Evolutionary conservation across 2,797 vertebrate genomes (phyloP), one percentile per base, ranked within the genome.

Genomic region (Taenioides sp.): DNA sequence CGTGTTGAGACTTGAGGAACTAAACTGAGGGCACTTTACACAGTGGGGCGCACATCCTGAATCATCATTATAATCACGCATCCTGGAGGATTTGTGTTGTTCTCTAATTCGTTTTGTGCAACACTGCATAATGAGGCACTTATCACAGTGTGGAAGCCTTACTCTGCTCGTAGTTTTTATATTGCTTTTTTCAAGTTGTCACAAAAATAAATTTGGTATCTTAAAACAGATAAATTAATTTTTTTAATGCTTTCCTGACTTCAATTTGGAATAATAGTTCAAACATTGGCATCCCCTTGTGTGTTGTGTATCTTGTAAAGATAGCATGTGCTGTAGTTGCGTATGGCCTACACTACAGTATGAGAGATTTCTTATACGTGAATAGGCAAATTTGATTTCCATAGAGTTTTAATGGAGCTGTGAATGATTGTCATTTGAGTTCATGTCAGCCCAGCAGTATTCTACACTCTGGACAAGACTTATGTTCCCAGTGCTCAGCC

Each of bases 51-150:
- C 72, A 57, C 60, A 75, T 84, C 68, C 71, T 69, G 20, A 69
- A 70, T 80, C 69, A 83, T 83, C 69, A 75, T 18, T 73, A 47
- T 74, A 75, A 80, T 80, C 61, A 58, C 37, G 74, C 69, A 70
- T 74, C 64, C 61, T n/a, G 6, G 60, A 76, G 69, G 64, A 76
- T 75, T 72, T 57, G 4, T 59, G 57, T 69, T 67, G 23, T 60
- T 74, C 34, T 17, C 62, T 71, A 67, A 83, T 84, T 82, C 65
- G 18, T 62, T 71, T 73, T 71, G 67, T 70, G 55, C 61, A 69
- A 34, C 60, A 50, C 59, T 47, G 37, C 47, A 71, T 70, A 72
- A 79, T 72, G 31, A 71, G 69, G 76, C 75, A 79, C 70, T 80
- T 74, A 82, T 75, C 74, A 59, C 61, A 84, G 71, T 43, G 60